phyloP scores from a whole-genome alignment of 2,888 invertebrate genomes.

The Octodonta nipae region DNA sequence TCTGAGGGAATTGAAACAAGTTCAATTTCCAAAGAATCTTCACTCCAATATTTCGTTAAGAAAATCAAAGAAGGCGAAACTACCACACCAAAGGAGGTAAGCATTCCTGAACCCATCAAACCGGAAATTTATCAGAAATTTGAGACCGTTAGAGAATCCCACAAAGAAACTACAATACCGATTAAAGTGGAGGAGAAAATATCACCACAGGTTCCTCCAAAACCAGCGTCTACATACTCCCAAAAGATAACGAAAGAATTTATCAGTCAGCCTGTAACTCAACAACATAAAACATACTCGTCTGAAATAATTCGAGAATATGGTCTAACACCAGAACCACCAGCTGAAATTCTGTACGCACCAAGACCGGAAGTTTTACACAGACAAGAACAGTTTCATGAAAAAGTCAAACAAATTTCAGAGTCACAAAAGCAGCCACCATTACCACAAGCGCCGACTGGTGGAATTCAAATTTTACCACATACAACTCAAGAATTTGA shows the following conservation, averaged over 20 bases:
- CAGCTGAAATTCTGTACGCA: conserved; percentile 53
- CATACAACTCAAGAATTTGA: conserved; percentile 10
- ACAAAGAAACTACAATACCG: conserved; percentile 25
- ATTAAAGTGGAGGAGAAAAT: conserved; percentile 22
- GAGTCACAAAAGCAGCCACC: conserved; percentile 42
- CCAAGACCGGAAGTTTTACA: conserved; percentile 34
- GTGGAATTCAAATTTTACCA: conserved; percentile 17
- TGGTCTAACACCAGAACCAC: conserved; percentile 52
- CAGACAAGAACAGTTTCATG: conserved; percentile 41
- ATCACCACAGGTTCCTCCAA: conserved; percentile 20
- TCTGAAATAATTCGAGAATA: conserved; percentile 35
- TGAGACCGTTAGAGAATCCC: conserved; percentile 21
- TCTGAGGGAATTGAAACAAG: conserved; percentile 40
- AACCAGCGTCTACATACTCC: conserved; percentile 3
- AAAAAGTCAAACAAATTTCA: conserved; percentile 46
- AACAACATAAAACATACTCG: conserved; percentile 19
- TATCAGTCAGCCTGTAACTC: conserved; percentile 10
- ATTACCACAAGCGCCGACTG: conserved; percentile 17
- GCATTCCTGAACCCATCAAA: conserved; percentile 27
- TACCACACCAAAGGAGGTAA: conserved; percentile 32
- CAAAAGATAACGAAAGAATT: conserved; percentile 10
- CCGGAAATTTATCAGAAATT: conserved; percentile 36
- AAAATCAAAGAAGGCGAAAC: conserved; percentile 43
- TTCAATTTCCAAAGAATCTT: conserved; percentile 50
- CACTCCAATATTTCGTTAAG: conserved; percentile 52